Conservation (phyloP, 2,113 vertebrate genomes). For the Sebastes schlegelii region DNA sequence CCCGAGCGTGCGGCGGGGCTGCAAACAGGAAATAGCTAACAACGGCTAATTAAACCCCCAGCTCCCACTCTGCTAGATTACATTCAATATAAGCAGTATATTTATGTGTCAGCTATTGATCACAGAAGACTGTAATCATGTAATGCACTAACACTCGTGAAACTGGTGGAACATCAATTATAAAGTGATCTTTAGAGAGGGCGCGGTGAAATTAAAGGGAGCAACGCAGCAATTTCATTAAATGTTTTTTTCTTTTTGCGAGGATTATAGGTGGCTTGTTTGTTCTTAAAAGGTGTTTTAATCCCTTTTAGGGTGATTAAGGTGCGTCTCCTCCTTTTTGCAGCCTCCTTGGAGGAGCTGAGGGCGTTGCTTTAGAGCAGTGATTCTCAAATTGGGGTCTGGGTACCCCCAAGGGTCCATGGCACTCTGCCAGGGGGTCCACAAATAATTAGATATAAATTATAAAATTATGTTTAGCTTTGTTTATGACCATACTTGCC, state of each 20-base stretch:
- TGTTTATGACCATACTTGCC: too few species aligned
- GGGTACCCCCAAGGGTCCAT: too few species aligned
- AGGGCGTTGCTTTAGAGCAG: constrained; percentile 15
- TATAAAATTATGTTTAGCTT: too few species aligned
- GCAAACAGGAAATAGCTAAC: constrained; percentile 52
- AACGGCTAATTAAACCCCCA: constrained; percentile 64
- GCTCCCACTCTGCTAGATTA: constrained; percentile 66
- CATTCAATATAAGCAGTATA: constrained; percentile 39
- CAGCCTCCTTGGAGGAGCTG: constrained; percentile 21
- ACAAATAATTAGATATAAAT: too few species aligned
- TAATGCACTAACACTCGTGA: constrained; percentile 52
- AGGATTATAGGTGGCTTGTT: constrained; percentile 39
- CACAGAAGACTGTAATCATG: constrained; percentile 47
- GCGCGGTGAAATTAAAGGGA: not conserved
- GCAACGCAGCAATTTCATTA: constrained; percentile 4
- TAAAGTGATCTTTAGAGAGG: constrained; percentile 53
- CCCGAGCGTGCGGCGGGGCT: constrained; percentile 33
- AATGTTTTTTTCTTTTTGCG: constrained; percentile 2
- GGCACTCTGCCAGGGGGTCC: too few species aligned
- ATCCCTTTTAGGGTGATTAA: constrained; percentile 61
- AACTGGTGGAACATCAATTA: constrained; percentile 63
- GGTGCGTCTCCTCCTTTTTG: constrained; percentile 8
- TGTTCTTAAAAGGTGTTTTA: constrained; percentile 44
- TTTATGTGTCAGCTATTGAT: constrained; percentile 73
- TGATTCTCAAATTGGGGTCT: too few species aligned